Conservation (phyloP, 2,113 vertebrate species). For the Pelusios castaneus region DNA sequence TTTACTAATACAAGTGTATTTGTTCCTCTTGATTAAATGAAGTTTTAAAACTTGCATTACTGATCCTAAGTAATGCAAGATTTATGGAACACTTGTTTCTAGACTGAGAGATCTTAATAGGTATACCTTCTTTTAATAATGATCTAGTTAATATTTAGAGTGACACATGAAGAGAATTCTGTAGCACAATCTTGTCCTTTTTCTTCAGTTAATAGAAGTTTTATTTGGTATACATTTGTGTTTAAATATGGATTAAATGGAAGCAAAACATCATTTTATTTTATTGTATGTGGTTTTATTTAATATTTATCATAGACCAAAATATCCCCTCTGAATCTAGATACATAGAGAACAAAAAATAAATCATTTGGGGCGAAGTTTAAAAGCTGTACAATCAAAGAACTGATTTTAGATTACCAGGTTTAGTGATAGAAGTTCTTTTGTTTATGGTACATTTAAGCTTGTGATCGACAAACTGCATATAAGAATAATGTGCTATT, state of each 20-base stretch:
- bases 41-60: slow-evolving; percentile 31
- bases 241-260: neutral
- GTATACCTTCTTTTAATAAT: neutral
- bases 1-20: slow-evolving; percentile 34
- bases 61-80: neutral
- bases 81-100: neutral
- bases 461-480: neutral
- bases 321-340: neutral
- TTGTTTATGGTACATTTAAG: neutral
- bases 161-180: neutral
- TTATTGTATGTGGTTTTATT: neutral
- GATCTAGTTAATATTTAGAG: neutral
- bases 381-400: neutral
- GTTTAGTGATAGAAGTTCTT: neutral
- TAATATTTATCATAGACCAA: neutral
- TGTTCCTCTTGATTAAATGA: slow-evolving; percentile 35
- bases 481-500: neutral
- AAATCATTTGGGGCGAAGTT: neutral
- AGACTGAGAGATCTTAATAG: neutral
- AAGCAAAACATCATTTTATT: neutral
- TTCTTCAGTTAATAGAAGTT: neutral
- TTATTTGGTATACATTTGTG: neutral
- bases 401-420: neutral
- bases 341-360: neutral
- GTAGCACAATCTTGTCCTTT: neutral